Evolutionary conservation across 35 echinoderm and acorn worm species (phyloP), one percentile per base, ranked within the genome.

Genomic region (Ophioderma brevispina): DNA sequence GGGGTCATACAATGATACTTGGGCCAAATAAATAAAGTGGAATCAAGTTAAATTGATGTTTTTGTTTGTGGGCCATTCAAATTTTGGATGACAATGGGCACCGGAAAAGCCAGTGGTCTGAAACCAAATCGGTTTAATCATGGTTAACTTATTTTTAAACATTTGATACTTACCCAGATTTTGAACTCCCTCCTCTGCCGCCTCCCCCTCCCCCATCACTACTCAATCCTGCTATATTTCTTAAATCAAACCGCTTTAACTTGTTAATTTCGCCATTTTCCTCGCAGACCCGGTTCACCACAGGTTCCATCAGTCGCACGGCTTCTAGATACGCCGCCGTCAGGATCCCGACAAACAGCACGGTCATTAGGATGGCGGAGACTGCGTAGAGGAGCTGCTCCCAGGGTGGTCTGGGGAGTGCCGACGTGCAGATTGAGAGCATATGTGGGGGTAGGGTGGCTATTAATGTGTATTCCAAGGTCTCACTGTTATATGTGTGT

Each of bases 361-460:
- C 46, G 25, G 55, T 76, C 96, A 98, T 98, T 0, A 98, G 89
- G 36, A 75, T 81, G n/a, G 87, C 89, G 36, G 87, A 91, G 36
- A 81, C 52, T 38, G 79, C 56, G 55, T 95, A 94, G 36, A 98
- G 91, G 77, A 91, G 77, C 63, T 90, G 84, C 80, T 98, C 96
- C 93, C 93, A 98, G 3, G 84, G 85, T 33, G 96, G 96, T 11
- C 96, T 82, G 55, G 96, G 96, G 38, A 98, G 79, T n/a, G 93
- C 96, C 18, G 96, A 76, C 15, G 96, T 77, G 59, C 96, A 98
- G 75, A 76, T 86, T 70, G 96, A 80, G 33, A 98, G 79, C 81
- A 98, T 86, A 91, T 98, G 90, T 0, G 91, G 96, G 38, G 96
- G 96, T 33, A 98, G 85, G 59, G 96, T 95, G 10, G 96, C 96